Conservation (phyloP, 2,113 vertebrate species). For the Spilogale gracilis region DNA sequence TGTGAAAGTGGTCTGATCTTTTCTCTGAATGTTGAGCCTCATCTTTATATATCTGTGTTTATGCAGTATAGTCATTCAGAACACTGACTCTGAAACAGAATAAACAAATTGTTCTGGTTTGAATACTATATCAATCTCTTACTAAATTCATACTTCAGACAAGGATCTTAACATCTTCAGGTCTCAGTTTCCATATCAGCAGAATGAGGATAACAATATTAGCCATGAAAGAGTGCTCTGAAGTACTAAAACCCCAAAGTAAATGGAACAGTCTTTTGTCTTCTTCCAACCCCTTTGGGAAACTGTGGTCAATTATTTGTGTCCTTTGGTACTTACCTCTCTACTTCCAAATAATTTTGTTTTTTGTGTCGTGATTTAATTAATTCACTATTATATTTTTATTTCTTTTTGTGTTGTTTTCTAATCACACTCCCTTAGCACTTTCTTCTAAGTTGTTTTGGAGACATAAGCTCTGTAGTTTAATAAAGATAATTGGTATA, state of each 20-base stretch:
- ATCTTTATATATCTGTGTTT: not conserved
- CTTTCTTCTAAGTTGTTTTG: not conserved
- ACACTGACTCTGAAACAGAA: not conserved
- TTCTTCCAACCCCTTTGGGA: not conserved
- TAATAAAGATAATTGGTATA: not conserved
- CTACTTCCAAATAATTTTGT: not conserved
- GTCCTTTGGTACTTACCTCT: not conserved
- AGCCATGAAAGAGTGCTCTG: not conserved
- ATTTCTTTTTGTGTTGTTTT: not conserved
- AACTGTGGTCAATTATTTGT: not conserved
- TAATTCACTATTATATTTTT: not conserved
- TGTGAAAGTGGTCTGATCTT: conserved; percentile 27
- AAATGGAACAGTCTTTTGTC: not conserved
- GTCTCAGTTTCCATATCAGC: not conserved
- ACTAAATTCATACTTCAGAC: not conserved
- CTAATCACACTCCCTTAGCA: not conserved
- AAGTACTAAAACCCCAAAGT: not conserved
- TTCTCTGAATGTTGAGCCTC: not conserved
- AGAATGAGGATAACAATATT: not conserved
- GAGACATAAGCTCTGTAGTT: not conserved
- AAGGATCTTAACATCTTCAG: not conserved
- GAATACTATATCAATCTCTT: not conserved
- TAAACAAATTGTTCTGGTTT: not conserved
- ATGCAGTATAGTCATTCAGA: not conserved
- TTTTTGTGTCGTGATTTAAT: not conserved